Evolutionary conservation across 2,888 invertebrate genomes (phyloP), one percentile per base, ranked within the genome.

Genomic region (Agrilus mali): DNA sequence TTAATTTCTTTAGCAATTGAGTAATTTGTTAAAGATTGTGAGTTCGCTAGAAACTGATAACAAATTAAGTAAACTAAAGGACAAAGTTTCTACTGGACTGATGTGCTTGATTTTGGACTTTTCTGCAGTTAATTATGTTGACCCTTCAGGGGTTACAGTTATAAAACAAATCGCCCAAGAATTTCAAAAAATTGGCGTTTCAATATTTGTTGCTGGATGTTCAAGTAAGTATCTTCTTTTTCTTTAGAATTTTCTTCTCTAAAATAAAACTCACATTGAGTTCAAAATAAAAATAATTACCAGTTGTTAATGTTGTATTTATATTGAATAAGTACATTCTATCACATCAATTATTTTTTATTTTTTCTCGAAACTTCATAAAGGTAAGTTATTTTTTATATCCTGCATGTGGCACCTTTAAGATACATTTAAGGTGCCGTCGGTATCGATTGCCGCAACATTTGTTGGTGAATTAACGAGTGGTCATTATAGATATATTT

Each of bases 91-190:
- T 42, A 53, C 52, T 5, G 44, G 52, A 16, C 22, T 65, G 7
- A 57, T 59, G 51, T 66, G 61, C 42, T 40, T 68, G 14, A 72
- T 82, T 17, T 54, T 81, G 46, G 82, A 82, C 59, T 74, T 80
- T 59, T 74, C 77, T 6, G 74, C 75, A 36, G 61, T 80, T 38
- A 75, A 72, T 42, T 77, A 78, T 48, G 68, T 80, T 6, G 82
- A 82, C 61, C 74, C 79, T 1, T 75, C 76, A 7, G 80, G 80
- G 2, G 74, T 78, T n/a, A 62, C 64, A 3, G 67, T 70, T 12
- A 52, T 81, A 16, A 72, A 69, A 42, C 61, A 70, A 7, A 56
- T 78, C 7, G 66, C 67, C 44, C 68, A 71, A 40, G 75, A 75
- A 49, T 72, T 75, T 50, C 56, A 66, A 12, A 63, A 69, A 44